Evolutionary conservation across 2,888 invertebrate genomes (phyloP).

Genomic region (Spodoptera exigua): DNA sequence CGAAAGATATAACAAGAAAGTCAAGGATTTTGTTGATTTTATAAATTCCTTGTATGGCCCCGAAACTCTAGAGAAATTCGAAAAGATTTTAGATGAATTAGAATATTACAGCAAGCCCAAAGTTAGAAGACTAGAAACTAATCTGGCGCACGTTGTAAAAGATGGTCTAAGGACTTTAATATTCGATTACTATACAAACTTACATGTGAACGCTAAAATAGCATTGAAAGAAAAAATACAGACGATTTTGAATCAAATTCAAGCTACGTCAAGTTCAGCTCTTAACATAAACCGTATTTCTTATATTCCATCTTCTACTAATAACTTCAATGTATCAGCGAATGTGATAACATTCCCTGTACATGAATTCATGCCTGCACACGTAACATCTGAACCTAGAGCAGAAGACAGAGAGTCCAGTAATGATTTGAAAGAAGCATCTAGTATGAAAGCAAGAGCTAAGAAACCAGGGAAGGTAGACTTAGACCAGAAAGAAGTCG

Average conservation of each 20-base stretch:
- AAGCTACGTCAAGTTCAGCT: neutral
- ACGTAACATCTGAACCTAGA: too few relatives aligned
- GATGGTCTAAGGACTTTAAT: constrained; percentile 59
- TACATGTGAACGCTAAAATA: constrained; percentile 56
- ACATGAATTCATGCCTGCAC: too few relatives aligned
- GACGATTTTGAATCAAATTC: constrained; percentile 1
- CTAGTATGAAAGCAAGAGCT: too few relatives aligned
- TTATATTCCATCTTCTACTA: neutral
- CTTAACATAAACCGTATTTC: neutral
- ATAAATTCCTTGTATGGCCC: constrained; percentile 66
- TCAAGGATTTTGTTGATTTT: constrained; percentile 55
- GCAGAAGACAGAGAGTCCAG: too few relatives aligned
- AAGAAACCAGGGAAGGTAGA: too few relatives aligned
- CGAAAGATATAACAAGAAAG: constrained; percentile 33
- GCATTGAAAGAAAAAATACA: constrained; percentile 54
- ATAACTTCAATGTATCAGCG: neutral
- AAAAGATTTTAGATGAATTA: constrained; percentile 57
- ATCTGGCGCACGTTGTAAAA: constrained; percentile 59
- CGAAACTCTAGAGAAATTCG: constrained; percentile 54
- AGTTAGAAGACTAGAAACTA: constrained; percentile 50
- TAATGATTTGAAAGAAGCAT: too few relatives aligned
- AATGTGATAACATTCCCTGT: too few relatives aligned
- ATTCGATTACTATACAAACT: constrained; percentile 66
- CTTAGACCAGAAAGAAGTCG: too few relatives aligned
- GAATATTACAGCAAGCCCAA: constrained; percentile 56